phyloP scores from a whole-genome alignment of 1,140 invertebrate genomes.

The Caenorhabditis inopinata region DNA sequence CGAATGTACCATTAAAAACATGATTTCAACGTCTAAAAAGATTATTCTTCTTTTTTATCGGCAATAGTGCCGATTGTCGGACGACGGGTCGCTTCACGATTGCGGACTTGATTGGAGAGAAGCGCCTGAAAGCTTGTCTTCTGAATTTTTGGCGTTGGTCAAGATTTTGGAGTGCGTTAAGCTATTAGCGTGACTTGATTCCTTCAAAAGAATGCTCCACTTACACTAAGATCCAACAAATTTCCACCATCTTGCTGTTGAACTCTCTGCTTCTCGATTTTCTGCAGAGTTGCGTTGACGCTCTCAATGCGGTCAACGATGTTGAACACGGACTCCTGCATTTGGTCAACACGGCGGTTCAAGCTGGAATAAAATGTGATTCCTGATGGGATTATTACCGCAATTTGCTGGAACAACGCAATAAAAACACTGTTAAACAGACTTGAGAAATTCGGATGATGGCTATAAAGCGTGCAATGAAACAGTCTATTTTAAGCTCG shows the following conservation, averaged over 20 bases:
- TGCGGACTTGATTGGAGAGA: not conserved
- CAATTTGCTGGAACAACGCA: too few species aligned
- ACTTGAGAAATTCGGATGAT: too few species aligned
- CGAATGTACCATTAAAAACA: too few species aligned
- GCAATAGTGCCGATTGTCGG: not conserved
- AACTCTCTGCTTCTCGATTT: not conserved
- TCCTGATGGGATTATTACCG: too few species aligned
- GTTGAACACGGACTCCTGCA: not conserved
- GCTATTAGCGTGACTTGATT: too few species aligned
- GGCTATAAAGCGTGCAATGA: too few species aligned
- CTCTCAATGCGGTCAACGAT: not conserved
- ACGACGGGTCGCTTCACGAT: constrained; percentile 7
- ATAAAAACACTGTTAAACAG: too few species aligned
- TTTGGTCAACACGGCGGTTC: constrained; percentile 10
- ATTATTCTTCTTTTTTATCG: not conserved
- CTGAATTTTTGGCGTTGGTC: not conserved
- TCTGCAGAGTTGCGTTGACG: not conserved
- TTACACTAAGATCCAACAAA: constrained; percentile 13
- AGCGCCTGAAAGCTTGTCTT: not conserved
- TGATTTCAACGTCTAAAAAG: too few species aligned
- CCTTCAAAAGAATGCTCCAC: too few species aligned
- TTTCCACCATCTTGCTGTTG: constrained; percentile 20
- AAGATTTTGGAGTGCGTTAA: too few species aligned
- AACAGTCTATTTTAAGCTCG: too few species aligned
- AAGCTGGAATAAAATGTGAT: not conserved